Percentiles rank a stretch among this genome's conserved stretches.
phyloP scores from a whole-genome alignment of 2,888 invertebrate species.

The Leucophenga montana region DNA sequence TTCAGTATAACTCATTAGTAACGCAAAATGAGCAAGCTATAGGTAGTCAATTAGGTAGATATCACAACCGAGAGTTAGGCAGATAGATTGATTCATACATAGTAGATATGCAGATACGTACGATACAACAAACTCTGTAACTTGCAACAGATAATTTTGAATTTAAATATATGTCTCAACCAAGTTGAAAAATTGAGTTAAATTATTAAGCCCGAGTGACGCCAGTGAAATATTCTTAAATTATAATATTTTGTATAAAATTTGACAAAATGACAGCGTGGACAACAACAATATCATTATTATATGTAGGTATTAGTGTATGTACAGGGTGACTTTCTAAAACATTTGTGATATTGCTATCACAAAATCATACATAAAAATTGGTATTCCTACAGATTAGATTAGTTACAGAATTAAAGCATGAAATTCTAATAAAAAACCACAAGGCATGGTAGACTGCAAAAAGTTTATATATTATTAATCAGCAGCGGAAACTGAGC shows the following conservation, averaged over 20 bases:
- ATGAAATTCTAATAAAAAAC: too few relatives aligned
- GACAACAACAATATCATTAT: constrained; percentile 1
- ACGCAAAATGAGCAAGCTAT: not conserved
- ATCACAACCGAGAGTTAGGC: not conserved
- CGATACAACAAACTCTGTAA: not conserved
- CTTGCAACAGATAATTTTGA: not conserved
- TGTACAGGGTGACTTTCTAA: not conserved
- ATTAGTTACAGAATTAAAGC: too few relatives aligned
- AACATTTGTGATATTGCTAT: too few relatives aligned
- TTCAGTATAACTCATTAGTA: constrained; percentile 6
- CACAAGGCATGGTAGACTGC: too few relatives aligned
- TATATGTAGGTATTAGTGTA: not conserved
- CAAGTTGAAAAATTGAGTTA: not conserved
- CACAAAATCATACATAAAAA: too few relatives aligned
- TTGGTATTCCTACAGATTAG: too few relatives aligned
- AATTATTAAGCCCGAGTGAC: constrained; percentile 5
- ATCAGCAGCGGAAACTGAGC: too few relatives aligned
- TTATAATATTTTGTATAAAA: constrained; percentile 1
- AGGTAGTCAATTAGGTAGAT: not conserved
- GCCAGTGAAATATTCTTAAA: constrained; percentile 10
- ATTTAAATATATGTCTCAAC: not conserved
- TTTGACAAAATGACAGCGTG: not conserved
- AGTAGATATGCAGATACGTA: not conserved
- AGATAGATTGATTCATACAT: not conserved
- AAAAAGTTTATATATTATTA: too few relatives aligned